These are phyloP conservation scores for Phasia obesa DNA, from an alignment of 2,888 invertebrate species.

Conservation along the genomic window DNA sequence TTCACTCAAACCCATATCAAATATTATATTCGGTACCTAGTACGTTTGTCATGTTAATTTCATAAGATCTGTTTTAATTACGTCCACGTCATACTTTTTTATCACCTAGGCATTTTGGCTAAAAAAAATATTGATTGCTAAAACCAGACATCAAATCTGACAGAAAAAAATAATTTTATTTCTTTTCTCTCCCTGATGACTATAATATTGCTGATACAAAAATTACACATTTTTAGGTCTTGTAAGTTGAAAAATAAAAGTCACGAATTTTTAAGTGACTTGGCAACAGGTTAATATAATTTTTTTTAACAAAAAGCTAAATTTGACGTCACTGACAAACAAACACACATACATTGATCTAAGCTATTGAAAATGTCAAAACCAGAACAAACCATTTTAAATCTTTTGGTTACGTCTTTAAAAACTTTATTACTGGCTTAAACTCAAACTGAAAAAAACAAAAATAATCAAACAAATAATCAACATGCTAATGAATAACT, in stretches of 20 bases:
- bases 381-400: too few species aligned
- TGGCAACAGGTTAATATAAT: slow-evolving; percentile 30
- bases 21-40: too few species aligned
- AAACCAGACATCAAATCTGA: not conserved
- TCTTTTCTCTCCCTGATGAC: slow-evolving; percentile 1
- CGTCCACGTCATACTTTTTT: not conserved
- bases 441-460: not conserved
- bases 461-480: too few species aligned
- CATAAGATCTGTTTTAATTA: not conserved
- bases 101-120: not conserved
- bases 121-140: not conserved
- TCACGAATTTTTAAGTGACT: slow-evolving; percentile 5
- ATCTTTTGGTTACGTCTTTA: too few species aligned
- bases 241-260: slow-evolving; percentile 20
- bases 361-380: too few species aligned
- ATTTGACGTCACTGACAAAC: slow-evolving; percentile 35
- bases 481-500: slow-evolving; percentile 42
- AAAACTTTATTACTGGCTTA: not conserved
- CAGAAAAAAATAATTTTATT: not conserved
- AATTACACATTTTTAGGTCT: not conserved
- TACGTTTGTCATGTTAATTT: not conserved
- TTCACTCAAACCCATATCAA: too few species aligned
- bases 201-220: slow-evolving; percentile 40
- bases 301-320: not conserved
- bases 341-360: not conserved